phyloP scores from a whole-genome alignment of 2,797 vertebrate species.

The Rhyacichthys aspro region DNA sequence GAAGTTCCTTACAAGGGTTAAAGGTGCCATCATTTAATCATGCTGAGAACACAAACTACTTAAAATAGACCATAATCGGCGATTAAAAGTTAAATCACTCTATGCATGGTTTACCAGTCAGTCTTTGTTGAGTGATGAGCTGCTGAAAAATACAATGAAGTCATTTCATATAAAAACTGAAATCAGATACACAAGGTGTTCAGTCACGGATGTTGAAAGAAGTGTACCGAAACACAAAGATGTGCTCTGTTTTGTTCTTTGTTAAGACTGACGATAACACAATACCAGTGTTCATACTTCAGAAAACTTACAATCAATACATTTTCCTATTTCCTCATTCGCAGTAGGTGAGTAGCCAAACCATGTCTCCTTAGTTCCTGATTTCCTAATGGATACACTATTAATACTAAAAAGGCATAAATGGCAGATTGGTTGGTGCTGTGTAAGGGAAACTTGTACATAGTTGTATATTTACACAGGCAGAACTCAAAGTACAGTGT shows the following conservation, averaged over 20 bases:
- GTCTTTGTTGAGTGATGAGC: slow-evolving; percentile 47
- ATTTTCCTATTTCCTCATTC: slow-evolving; percentile 27
- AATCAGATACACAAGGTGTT: not conserved
- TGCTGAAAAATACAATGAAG: slow-evolving; percentile 54
- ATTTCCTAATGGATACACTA: too few species aligned
- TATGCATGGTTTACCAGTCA: slow-evolving; percentile 52
- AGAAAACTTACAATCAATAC: not conserved
- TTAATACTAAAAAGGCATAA: too few species aligned
- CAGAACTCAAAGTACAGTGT: too few species aligned
- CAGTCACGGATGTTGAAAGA: not conserved
- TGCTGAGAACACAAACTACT: slow-evolving; percentile 34
- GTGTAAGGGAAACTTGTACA: too few species aligned
- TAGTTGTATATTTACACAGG: too few species aligned
- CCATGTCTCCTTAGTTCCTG: not conserved
- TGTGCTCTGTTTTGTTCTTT: slow-evolving; percentile 1
- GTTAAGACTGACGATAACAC: slow-evolving; percentile 11
- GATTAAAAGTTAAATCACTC: slow-evolving; percentile 1
- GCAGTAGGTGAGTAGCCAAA: slow-evolving; percentile 32
- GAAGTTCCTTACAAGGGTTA: slow-evolving; percentile 53
- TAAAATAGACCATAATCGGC: not conserved
- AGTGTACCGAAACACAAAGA: not conserved
- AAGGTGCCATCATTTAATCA: slow-evolving; percentile 44
- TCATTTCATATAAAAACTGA: slow-evolving; percentile 19
- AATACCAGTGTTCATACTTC: not conserved
- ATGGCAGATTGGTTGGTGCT: too few species aligned